A percentile compares a stretch with the other conserved stretches of the same genome.
Conservation (phyloP, 2,113 vertebrate genomes). For the Choloepus hoffmanni region DNA sequence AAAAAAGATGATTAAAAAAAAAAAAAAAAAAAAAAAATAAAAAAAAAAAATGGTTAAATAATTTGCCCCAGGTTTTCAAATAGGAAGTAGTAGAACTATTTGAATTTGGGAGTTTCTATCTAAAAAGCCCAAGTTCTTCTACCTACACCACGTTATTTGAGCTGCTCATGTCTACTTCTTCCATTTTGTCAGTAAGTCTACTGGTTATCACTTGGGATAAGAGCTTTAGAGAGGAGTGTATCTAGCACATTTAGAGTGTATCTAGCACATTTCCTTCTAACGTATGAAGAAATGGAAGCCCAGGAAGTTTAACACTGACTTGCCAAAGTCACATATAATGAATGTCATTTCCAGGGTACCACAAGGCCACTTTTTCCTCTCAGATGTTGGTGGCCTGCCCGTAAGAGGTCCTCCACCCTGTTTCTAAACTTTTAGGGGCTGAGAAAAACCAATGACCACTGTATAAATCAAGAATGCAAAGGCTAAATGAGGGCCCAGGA, state of each 20-base stretch:
- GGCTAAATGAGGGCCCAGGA: not conserved
- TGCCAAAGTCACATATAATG: not conserved
- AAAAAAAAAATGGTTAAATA: slow-evolving; percentile 33
- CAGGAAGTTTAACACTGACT: not conserved
- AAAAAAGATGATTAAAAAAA: too few species aligned
- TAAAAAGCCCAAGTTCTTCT: slow-evolving; percentile 47
- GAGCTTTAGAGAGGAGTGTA: not conserved
- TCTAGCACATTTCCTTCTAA: not conserved
- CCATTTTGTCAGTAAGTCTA: not conserved
- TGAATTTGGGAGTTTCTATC: slow-evolving; percentile 30
- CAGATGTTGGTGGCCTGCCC: not conserved
- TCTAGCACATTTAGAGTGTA: not conserved
- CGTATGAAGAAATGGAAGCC: slow-evolving; percentile 29
- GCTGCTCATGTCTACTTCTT: slow-evolving; percentile 3
- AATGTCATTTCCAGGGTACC: not conserved
- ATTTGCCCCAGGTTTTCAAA: slow-evolving; percentile 38
- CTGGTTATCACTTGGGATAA: not conserved
- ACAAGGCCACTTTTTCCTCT: not conserved
- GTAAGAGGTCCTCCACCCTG: not conserved
- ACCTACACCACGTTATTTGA: not conserved
- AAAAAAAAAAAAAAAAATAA: too few species aligned
- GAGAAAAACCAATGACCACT: not conserved
- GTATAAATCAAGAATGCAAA: not conserved
- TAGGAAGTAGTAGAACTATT: not conserved
- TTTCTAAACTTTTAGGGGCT: not conserved